Evolutionary conservation across 2,797 vertebrate species (phyloP).

Genomic region (Clangula hyemalis): DNA sequence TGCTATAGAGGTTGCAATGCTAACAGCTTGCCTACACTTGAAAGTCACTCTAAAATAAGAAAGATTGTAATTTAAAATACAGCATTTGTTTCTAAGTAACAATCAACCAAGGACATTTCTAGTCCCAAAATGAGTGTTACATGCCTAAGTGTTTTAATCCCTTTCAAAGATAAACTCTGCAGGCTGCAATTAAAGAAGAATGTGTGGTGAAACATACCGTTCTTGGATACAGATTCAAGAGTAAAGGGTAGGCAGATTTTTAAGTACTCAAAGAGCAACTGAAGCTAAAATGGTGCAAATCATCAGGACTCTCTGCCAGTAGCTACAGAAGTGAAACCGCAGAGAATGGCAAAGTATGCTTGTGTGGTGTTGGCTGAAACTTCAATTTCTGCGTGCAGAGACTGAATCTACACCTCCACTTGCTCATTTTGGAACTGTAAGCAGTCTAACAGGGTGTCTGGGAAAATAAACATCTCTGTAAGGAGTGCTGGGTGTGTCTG

Average conservation of each 20-base stretch:
- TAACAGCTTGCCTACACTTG: conserved; percentile 34
- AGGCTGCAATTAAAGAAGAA: neutral
- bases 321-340: neutral
- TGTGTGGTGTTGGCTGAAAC: neutral
- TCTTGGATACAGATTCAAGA: neutral
- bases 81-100: conserved; percentile 22
- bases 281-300: neutral
- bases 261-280: neutral
- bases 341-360: neutral
- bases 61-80: neutral
- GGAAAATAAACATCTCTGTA: neutral
- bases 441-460: neutral
- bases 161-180: neutral
- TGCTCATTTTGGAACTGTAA: neutral
- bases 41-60: conserved; percentile 39
- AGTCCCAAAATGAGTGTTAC: neutral
- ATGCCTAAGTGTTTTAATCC: neutral
- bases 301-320: neutral
- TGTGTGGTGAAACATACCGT: neutral
- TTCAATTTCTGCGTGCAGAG: neutral
- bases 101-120: conserved; percentile 9
- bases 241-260: neutral
- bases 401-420: neutral
- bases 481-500: fast-evolving
- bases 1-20: neutral